Base-by-base conservation (phyloP, 2,888 invertebrate genomes). In the Drosophila testacea region DNA sequence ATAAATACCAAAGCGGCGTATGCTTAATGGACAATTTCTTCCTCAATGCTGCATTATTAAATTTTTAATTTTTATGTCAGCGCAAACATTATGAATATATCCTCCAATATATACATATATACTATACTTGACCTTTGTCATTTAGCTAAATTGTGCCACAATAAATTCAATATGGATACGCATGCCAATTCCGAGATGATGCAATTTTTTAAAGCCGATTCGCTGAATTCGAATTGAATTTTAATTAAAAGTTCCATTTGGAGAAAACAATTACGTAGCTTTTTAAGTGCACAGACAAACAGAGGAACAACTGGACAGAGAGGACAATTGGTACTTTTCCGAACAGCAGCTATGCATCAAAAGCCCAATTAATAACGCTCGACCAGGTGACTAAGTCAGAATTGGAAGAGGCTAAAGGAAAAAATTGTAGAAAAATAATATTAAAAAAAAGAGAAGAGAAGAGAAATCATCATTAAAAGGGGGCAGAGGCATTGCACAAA, bases 281-380 rank as follows among this genome's bases (percentile, higher is more conserved):
- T 73, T 83, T 82, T 66, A 71, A 79, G 70, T 61, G 70, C 73
- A 67, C 46, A 47, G 48, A 61, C 60, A 46, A 47, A 64, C 38
- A 60, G 55, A 52, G 60, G 51, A 46, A 54, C 48, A 56, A 59
- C 36, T 39, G 56, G 16, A 52, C 32, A 51, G 55, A 41, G 41
- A 51, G 64, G 69, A 80, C 83, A 85, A 83, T 85, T 66, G 84
- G 54, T 56, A 75, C 50, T 59, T 13, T 61, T 55, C 30, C 16
- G 41, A 62, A 27, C 30, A 41, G 46, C 60, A 69, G 50, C 61
- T 57, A 73, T 74, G 81, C 75, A 81, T 77, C 81, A 86, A 78
- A 78, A 81, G 79, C 87, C 78, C 69, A 83, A 82, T 82, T 83
- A 86, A 82, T 86, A 83, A 86, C 69, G 73, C 82, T 79, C 76